Conservation (phyloP, 53 echinoderm and acorn worm species). For the Echinarachnius parma region DNA sequence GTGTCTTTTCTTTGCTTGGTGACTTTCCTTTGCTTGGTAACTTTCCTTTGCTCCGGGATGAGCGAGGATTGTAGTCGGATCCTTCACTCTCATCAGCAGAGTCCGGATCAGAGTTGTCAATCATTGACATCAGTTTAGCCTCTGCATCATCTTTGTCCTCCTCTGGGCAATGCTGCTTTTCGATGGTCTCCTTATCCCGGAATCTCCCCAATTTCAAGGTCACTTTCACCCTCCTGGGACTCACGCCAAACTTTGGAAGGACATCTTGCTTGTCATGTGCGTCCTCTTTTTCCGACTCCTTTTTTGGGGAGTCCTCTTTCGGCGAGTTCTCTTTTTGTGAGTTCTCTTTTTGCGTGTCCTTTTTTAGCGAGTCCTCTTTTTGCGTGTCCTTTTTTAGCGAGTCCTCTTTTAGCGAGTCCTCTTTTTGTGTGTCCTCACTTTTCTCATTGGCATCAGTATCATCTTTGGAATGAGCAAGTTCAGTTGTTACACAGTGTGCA, state of each 20-base stretch:
- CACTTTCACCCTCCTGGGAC: slow-evolving; percentile 24
- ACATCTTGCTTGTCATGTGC: not conserved
- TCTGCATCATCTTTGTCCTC: slow-evolving; percentile 5
- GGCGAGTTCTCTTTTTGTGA: too few relatives aligned
- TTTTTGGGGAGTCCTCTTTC: too few relatives aligned
- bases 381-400: too few relatives aligned
- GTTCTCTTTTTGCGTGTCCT: too few relatives aligned
- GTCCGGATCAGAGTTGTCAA: slow-evolving; percentile 3
- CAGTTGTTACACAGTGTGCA: too few relatives aligned
- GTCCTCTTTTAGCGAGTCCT: too few relatives aligned
- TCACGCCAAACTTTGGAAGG: not conserved
- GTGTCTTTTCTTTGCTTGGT: slow-evolving; percentile 17
- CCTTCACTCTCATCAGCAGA: slow-evolving; percentile 27
- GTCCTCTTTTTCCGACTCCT: too few relatives aligned
- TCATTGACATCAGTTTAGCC: slow-evolving; percentile 26
- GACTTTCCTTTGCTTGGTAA: not conserved
- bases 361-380: too few relatives aligned
- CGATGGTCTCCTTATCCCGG: slow-evolving; percentile 5
- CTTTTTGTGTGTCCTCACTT: too few relatives aligned
- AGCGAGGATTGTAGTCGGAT: slow-evolving; percentile 8
- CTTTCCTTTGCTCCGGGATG: not conserved
- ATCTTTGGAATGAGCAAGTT: too few relatives aligned
- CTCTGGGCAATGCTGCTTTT: not conserved
- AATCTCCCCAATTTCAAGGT: slow-evolving; percentile 14
- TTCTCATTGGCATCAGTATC: too few relatives aligned